Evolutionary conservation across 1,140 invertebrate genomes (phyloP).

Genomic region (Aphidius ervi): DNA sequence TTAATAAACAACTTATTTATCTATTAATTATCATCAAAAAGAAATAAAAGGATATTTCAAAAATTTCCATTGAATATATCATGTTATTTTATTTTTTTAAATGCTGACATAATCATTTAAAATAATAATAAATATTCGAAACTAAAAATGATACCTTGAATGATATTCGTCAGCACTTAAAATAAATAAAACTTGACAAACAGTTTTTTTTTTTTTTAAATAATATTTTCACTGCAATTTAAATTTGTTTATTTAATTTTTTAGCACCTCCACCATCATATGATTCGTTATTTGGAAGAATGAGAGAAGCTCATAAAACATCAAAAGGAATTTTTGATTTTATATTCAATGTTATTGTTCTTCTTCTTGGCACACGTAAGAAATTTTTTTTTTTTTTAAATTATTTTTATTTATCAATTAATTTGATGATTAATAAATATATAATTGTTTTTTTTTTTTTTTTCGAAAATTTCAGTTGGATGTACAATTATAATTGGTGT

Average conservation of each 20-base stretch:
- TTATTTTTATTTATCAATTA: neutral
- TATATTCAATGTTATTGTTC: constrained; percentile 59
- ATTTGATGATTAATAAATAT: neutral
- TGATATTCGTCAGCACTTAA: too few species aligned
- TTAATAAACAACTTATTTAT: neutral
- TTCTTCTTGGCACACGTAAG: constrained; percentile 63
- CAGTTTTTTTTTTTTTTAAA: too few species aligned
- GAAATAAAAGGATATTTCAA: too few species aligned
- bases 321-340: constrained; percentile 62
- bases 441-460: constrained; percentile 12
- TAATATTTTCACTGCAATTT: too few species aligned
- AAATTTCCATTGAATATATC: too few species aligned
- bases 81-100: too few species aligned
- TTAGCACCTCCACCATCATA: constrained; percentile 65
- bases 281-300: constrained; percentile 63
- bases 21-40: neutral
- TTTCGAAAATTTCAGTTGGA: constrained; percentile 54
- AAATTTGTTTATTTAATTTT: constrained; percentile 22
- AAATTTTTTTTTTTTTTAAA: constrained; percentile 17
- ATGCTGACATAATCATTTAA: too few species aligned
- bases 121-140: too few species aligned
- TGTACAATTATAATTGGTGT: constrained; percentile 62
- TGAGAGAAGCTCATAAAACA: constrained; percentile 59
- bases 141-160: too few species aligned
- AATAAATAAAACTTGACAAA: too few species aligned